Evolutionary conservation across 2,888 invertebrate species (phyloP), one percentile per base, ranked within the genome.

Genomic region (Ormyrus labotus): DNA sequence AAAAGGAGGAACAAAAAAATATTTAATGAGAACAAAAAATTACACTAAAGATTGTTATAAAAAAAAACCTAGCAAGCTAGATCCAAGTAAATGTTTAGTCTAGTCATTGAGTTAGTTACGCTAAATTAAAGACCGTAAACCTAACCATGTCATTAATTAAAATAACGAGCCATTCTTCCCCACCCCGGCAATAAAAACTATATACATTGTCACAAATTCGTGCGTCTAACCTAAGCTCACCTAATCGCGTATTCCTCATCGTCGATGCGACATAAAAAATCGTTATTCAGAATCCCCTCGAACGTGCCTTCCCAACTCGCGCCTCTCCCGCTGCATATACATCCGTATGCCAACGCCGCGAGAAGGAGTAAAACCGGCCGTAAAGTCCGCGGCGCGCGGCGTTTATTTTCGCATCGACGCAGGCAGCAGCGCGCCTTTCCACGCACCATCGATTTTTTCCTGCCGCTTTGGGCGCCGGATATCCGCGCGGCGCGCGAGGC

Each of bases 401-500:
- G 47, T 10, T 63, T 58, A 50, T 72, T 78, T 60, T 72, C 60
- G 58, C 53, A 65, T 65, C 57, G 65, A 65, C 65, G 50, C 19
- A 19, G 11, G 55, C 57, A 11, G 10, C 5, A 57, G 7, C 48
- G 34, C 34, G 58, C 48, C 65, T 63, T 53, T 69, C 58, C 78
- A 74, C 78, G 65, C 81, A 60, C 72, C 73, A 78, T 63, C 78
- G 73, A 73, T 70, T 81, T 74, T 81, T 78, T 65, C 50, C 19
- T 13, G 53, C 83, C 82, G 55, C 58, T 60, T 48, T 4, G 6
- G n/a, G 4, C 55, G 83, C 84, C 84, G 84, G 84, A 84, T 83
- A 84, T 84, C 84, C 84, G 83, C 78, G 57, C 71, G 72, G 57
- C 71, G 34, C 81, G 64, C 71, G 71, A 64, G 34, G 45, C 63